A percentile compares a stretch with the other conserved stretches of the same genome.
phyloP scores from a whole-genome alignment of 2,888 invertebrate genomes.

The Hoplodrina ambigua region DNA sequence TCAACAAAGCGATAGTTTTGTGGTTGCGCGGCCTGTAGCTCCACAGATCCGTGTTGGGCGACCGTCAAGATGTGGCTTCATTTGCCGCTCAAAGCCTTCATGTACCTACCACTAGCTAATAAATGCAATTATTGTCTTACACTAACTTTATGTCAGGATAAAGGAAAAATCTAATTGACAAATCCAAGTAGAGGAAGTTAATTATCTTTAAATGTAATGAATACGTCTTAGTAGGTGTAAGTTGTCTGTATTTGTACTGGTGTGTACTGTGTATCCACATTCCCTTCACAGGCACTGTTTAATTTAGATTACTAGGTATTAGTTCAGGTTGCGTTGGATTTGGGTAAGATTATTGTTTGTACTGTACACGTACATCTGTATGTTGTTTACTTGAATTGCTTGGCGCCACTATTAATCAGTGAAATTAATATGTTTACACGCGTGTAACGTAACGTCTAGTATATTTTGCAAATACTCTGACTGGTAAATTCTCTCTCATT shows the following conservation, averaged over 20 bases:
- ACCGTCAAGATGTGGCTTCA: constrained; percentile 40
- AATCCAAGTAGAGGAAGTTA: constrained; percentile 25
- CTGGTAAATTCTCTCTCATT: background rate
- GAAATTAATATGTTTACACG: constrained; percentile 27
- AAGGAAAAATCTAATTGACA: constrained; percentile 41
- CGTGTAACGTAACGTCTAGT: background rate
- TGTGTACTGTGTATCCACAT: constrained; percentile 17
- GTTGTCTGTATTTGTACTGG: background rate
- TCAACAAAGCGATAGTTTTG: constrained; percentile 51
- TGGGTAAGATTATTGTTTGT: constrained; percentile 55
- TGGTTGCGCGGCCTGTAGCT: constrained; percentile 30
- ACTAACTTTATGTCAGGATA: constrained; percentile 32
- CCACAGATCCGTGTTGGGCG: constrained; percentile 12
- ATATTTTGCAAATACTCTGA: background rate
- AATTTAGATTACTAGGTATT: constrained; percentile 70
- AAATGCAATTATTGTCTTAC: constrained; percentile 58
- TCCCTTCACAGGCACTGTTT: constrained; percentile 50
- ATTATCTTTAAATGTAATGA: constrained; percentile 12
- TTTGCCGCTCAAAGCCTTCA: constrained; percentile 26
- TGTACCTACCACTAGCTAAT: constrained; percentile 32
- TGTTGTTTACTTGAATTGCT: constrained; percentile 34
- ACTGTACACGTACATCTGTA: constrained; percentile 23
- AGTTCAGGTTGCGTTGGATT: constrained; percentile 59
- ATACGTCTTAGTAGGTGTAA: constrained; percentile 6
- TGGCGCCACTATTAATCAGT: constrained; percentile 15